Base-by-base conservation (phyloP, 2,113 vertebrate genomes). In the Poeciliopsis turrubarensis region DNA sequence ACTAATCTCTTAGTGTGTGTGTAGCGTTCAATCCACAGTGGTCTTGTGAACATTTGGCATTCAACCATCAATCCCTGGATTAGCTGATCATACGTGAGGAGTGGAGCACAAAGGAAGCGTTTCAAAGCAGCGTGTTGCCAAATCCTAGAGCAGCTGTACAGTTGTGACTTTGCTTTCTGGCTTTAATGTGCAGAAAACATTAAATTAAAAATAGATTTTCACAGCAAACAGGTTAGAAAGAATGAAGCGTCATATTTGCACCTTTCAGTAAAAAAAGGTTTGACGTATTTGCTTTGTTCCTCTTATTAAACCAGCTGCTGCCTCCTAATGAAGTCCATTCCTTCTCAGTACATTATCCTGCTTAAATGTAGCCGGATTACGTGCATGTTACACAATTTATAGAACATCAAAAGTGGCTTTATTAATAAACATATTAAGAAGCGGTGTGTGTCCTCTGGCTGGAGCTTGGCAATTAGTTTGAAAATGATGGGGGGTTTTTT, bases 51-150 rank as follows among this genome's bases (percentile, higher is more conserved):
- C 68, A 70, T 26, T 71, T 60, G 37, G 32, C 73, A 75, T 72
- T 66, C 29, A 30, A 41, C 70, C 73, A 75, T 73, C 77, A 73
- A 71, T 82, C 85, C 65, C 73, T 68, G 80, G 84, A 88, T 90
- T 87, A 88, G 82, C 47, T 69, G 76, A 84, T 90, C 81, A 85
- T 80, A 87, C 85, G 88, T 73, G 69, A 73, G 64, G 54, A 72
- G 73, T 60, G 9, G 51, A 57, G 25, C 7, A 25, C 19, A 10
- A 19, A 51, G 47, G 47, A 17, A 51, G 47, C 41, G 15, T 47
- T 47, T 47, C 17, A 19, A 47, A 47, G 44, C 14, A 19, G 51
- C 25, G 25, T 57, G 25, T n/a, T 25, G 22, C 51, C 5, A 25
- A 57, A n/a, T 57, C 8, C 19, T n/a, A 57, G 9, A n/a, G 25